Conservation (phyloP, 2,888 invertebrate species). For the Oscheius sp. region DNA sequence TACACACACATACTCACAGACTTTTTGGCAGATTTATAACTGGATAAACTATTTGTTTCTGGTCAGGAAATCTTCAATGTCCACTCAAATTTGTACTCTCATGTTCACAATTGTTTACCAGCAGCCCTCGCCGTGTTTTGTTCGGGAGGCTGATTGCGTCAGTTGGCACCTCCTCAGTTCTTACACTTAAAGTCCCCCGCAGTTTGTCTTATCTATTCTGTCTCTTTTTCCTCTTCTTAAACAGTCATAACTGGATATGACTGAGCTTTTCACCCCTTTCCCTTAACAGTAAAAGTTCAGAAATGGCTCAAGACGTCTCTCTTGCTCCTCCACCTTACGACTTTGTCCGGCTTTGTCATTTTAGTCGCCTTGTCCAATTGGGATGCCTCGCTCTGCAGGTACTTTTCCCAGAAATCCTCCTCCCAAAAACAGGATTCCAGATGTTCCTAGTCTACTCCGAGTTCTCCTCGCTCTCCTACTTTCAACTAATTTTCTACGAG, state of each 20-base stretch:
- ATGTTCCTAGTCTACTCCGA: conserved; percentile 56
- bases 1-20: too few species aligned
- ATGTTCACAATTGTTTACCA: too few species aligned
- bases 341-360: conserved; percentile 23
- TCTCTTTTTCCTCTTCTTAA: conserved; percentile 3
- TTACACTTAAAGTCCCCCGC: conserved; percentile 16
- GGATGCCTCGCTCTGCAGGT: conserved; percentile 30
- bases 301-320: conserved; percentile 38
- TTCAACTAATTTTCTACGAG: conserved; percentile 50
- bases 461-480: conserved; percentile 46
- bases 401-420: neutral
- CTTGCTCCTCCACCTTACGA: conserved; percentile 26
- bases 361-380: conserved; percentile 20
- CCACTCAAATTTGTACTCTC: too few species aligned
- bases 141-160: neutral
- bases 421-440: conserved; percentile 32
- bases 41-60: too few species aligned
- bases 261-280: neutral
- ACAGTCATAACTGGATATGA: neutral
- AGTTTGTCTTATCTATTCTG: conserved; percentile 4
- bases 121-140: neutral
- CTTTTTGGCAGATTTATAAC: too few species aligned
- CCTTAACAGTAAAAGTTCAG: neutral
- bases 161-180: conserved; percentile 4
- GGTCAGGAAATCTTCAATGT: too few species aligned